These are phyloP conservation scores for Kryptopterus vitreolus DNA, from an alignment of 2,797 vertebrate species.

Conservation along the genomic window DNA sequence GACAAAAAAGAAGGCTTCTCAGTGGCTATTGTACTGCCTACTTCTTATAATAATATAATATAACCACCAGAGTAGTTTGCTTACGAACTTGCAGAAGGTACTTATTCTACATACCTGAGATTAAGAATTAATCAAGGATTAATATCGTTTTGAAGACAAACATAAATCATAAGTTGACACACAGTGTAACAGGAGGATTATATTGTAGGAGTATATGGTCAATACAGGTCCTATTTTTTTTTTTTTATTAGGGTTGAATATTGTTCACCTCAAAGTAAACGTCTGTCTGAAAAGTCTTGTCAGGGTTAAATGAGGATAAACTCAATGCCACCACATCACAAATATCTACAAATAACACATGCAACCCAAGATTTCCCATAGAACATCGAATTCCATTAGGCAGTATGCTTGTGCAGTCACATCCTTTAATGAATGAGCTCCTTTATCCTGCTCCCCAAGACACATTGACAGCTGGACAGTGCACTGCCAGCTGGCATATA, in stretches of 20 bases:
- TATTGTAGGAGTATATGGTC: not conserved
- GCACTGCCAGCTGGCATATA: not conserved
- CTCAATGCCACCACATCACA: not conserved
- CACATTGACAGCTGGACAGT: not conserved
- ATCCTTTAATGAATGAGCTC: not conserved
- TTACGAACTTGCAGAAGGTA: not conserved
- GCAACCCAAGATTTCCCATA: not conserved
- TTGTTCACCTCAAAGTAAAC: not conserved
- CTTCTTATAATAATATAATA: not conserved
- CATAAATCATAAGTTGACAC: too few relatives aligned
- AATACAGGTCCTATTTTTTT: not conserved
- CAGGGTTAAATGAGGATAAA: not conserved
- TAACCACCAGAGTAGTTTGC: not conserved
- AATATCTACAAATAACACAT: not conserved
- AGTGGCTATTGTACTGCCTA: not conserved
- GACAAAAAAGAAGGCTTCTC: not conserved
- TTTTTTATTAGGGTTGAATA: not conserved
- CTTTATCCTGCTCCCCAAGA: not conserved
- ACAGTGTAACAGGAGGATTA: not conserved
- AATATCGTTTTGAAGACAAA: not conserved
- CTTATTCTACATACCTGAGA: not conserved
- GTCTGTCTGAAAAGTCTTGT: not conserved
- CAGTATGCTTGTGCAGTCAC: not conserved
- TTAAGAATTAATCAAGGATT: not conserved
- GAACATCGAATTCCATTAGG: not conserved